Conservation (phyloP, 2,113 vertebrate genomes). For the Cathartes aura region DNA sequence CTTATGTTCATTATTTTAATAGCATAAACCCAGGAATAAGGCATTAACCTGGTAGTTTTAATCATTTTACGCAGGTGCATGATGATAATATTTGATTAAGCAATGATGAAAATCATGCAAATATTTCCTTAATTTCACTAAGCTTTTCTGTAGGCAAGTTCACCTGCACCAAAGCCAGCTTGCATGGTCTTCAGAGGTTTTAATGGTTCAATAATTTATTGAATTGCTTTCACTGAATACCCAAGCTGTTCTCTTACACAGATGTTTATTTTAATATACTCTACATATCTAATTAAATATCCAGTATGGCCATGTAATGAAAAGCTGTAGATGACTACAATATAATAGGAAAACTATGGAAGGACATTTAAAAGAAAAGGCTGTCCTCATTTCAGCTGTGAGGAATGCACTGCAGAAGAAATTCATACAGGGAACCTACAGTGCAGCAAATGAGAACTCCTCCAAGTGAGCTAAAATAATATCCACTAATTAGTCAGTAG, state of each 20-base stretch:
- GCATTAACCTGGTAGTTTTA: not conserved
- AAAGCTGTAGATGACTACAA: not conserved
- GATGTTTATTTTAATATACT: not conserved
- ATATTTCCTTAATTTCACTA: not conserved
- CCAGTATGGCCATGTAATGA: not conserved
- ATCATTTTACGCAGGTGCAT: not conserved
- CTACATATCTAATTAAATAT: not conserved
- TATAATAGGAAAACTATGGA: not conserved
- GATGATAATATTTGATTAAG: not conserved
- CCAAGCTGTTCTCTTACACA: not conserved
- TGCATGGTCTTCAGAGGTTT: not conserved
- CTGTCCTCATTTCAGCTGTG: not conserved
- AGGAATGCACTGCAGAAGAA: not conserved
- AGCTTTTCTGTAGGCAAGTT: not conserved
- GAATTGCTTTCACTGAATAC: not conserved
- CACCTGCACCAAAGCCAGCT: not conserved
- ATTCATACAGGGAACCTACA: not conserved
- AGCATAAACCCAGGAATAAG: not conserved
- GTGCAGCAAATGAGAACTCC: not conserved
- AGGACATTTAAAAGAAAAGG: not conserved
- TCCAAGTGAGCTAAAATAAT: not conserved
- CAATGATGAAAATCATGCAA: not conserved
- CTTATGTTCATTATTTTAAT: not conserved
- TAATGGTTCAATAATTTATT: not conserved
- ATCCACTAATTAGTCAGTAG: not conserved